phyloP scores from a whole-genome alignment of 2,888 invertebrate species.

The Hydrotaea cyrtoneurina region DNA sequence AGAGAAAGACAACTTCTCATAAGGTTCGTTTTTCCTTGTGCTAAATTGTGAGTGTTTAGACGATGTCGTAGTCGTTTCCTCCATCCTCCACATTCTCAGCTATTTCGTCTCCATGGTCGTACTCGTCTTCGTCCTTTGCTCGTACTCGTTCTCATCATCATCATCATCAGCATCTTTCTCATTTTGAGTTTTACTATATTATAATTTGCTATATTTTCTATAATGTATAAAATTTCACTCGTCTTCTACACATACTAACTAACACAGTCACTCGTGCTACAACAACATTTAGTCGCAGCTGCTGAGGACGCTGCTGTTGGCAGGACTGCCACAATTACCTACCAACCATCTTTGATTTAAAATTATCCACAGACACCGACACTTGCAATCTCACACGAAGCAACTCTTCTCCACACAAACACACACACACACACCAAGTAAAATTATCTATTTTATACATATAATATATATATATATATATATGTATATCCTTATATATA shows the following conservation, averaged over 20 bases:
- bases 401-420: conserved; percentile 53
- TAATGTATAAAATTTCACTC: conserved; percentile 62
- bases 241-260: conserved; percentile 32
- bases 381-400: background rate
- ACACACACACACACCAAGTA: conserved; percentile 36
- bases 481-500: conserved; percentile 28
- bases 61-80: conserved; percentile 35
- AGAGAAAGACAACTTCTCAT: conserved; percentile 59
- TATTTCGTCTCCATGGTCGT: too few species aligned
- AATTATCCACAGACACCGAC: conserved; percentile 12
- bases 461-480: conserved; percentile 43
- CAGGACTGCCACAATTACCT: conserved; percentile 33
- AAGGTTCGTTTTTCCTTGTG: conserved; percentile 47
- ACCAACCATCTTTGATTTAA: conserved; percentile 61
- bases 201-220: conserved; percentile 61
- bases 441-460: conserved; percentile 57
- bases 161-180: conserved; percentile 55
- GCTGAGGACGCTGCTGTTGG: background rate
- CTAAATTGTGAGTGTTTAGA: conserved; percentile 31
- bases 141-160: background rate
- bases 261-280: background rate
- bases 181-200: conserved; percentile 64
- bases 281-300: conserved; percentile 9
- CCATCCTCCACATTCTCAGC: conserved; percentile 44
- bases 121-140: conserved; percentile 12